Percentiles rank a stretch among this genome's conserved stretches.
Conservation (phyloP, 2,113 vertebrate species). For the Eolophus roseicapilla region DNA sequence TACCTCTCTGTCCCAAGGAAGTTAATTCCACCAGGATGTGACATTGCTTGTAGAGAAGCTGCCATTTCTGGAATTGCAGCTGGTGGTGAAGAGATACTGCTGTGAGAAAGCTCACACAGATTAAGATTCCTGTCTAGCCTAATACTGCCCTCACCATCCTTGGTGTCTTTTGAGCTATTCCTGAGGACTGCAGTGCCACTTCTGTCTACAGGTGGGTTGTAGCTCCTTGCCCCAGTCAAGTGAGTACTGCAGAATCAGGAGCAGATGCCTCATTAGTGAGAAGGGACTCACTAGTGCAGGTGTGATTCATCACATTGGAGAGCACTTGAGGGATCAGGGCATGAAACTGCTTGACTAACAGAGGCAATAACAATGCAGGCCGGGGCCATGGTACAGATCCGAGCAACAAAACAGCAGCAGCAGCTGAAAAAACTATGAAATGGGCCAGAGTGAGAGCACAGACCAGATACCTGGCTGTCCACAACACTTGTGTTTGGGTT, state of each 20-base stretch:
- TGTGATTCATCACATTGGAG: constrained; percentile 57
- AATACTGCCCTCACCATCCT: not conserved
- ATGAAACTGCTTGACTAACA: constrained; percentile 1
- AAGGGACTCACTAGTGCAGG: constrained; percentile 17
- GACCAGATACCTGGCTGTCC: not conserved
- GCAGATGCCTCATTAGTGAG: constrained; percentile 34
- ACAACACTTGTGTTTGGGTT: not conserved
- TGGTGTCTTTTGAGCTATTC: not conserved
- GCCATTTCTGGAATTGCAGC: not conserved
- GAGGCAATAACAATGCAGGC: not conserved
- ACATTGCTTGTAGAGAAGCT: not conserved
- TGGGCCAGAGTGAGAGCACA: not conserved
- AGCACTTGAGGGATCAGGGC: constrained; percentile 28
- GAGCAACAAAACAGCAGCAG: not conserved
- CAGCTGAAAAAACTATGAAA: not conserved
- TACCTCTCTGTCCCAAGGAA: not conserved
- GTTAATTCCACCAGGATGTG: not conserved
- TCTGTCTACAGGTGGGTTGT: constrained; percentile 9
- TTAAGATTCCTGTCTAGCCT: not conserved
- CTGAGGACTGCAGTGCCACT: not conserved
- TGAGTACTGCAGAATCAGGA: constrained; percentile 26
- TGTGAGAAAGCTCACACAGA: not conserved
- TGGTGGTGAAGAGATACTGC: not conserved
- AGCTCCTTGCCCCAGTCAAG: not conserved
- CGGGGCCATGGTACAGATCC: not conserved